These are phyloP conservation scores for Anabas testudineus DNA, from an alignment of 2,797 vertebrate species.

Conservation along the genomic window DNA sequence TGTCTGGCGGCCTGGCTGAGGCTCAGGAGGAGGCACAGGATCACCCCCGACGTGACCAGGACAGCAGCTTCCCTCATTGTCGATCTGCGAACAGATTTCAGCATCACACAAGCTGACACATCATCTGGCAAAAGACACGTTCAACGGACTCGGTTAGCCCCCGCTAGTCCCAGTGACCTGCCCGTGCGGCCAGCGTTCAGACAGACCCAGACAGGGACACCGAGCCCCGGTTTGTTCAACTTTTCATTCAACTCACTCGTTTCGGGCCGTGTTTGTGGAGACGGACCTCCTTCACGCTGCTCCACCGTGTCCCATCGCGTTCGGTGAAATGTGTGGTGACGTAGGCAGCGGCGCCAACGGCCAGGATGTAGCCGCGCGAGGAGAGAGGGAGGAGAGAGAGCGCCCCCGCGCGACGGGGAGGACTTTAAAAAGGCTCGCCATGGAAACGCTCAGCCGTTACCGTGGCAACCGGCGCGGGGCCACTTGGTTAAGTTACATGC, in stretches of 20 bases:
- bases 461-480: neutral
- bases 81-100: conserved; percentile 49
- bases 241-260: conserved; percentile 63
- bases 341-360: conserved; percentile 65
- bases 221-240: neutral
- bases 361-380: conserved; percentile 14
- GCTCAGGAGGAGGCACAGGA: conserved; percentile 79
- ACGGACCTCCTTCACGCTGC: conserved; percentile 45
- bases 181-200: neutral
- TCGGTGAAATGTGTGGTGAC: conserved; percentile 81
- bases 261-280: conserved; percentile 9
- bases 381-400: no score
- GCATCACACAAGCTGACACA: conserved; percentile 7
- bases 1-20: conserved; percentile 82
- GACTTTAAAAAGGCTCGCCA: neutral
- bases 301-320: conserved; percentile 66
- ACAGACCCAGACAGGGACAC: neutral
- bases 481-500: no score
- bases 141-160: neutral
- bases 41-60: conserved; percentile 66
- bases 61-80: conserved; percentile 75
- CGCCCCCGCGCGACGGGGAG: conserved; percentile 63
- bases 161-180: no score
- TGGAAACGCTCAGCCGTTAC: neutral
- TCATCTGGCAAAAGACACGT: neutral